Evolutionary conservation across 2,113 vertebrate species (phyloP).

Genomic region (Tachuris rubrigastra): DNA sequence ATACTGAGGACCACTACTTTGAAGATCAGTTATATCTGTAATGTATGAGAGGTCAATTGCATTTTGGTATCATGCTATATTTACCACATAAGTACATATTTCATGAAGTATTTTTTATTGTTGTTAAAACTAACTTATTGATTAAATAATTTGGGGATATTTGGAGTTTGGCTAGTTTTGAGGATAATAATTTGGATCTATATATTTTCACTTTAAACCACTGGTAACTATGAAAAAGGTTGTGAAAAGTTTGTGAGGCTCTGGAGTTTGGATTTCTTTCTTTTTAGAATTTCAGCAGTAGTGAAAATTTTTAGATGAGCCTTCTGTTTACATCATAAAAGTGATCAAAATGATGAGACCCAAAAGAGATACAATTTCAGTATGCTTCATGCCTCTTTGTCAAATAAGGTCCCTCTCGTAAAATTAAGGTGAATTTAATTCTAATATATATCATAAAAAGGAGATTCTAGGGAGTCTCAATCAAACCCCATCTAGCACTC

Average conservation of each 20-base stretch:
- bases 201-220: neutral
- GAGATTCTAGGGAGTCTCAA: constrained; percentile 25
- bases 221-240: rapidly evolving
- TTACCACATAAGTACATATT: neutral
- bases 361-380: neutral
- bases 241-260: neutral
- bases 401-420: neutral
- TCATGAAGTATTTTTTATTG: neutral
- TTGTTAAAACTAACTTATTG: neutral
- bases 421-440: constrained; percentile 32
- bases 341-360: neutral
- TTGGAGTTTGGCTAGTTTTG: neutral
- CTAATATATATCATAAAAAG: constrained; percentile 31
- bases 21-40: neutral
- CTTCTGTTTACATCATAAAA: constrained; percentile 6
- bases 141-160: neutral
- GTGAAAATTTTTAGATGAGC: neutral
- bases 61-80: neutral
- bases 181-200: neutral
- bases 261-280: rapidly evolving
- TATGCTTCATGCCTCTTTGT: constrained; percentile 2
- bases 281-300: neutral
- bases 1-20: neutral
- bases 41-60: neutral
- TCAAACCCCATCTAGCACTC: neutral